These are phyloP conservation scores for Chaetodon auriga DNA, from an alignment of 2,113 vertebrate genomes.

Conservation along the genomic window DNA sequence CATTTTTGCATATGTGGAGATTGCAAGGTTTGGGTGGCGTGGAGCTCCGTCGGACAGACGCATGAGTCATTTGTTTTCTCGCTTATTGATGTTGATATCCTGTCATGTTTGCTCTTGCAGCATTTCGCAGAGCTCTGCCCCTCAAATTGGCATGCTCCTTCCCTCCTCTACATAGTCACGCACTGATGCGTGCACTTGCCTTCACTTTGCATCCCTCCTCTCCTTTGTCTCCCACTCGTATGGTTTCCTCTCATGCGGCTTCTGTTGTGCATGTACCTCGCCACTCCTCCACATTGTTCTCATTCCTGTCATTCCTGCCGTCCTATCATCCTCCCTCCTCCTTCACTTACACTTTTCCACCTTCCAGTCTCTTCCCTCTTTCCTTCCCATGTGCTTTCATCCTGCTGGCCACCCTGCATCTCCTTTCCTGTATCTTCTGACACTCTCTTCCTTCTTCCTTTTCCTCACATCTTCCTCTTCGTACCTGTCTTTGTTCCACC, in stretches of 20 bases:
- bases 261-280: conserved; percentile 14
- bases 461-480: not conserved
- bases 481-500: conserved; percentile 62
- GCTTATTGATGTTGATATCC: conserved; percentile 61
- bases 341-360: conserved; percentile 27
- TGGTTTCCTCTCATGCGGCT: conserved; percentile 14
- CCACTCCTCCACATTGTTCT: conserved; percentile 27
- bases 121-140: conserved; percentile 47
- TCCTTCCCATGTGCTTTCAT: not conserved
- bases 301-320: not conserved
- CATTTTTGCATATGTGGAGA: conserved; percentile 14
- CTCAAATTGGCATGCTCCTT: conserved; percentile 59
- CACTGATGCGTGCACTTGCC: conserved; percentile 57
- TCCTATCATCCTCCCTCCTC: conserved; percentile 22
- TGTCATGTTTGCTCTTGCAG: conserved; percentile 64
- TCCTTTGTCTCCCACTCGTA: conserved; percentile 63
- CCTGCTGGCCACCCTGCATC: not conserved
- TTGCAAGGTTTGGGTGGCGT: conserved; percentile 14
- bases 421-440: not conserved
- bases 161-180: conserved; percentile 50
- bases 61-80: conserved; percentile 55
- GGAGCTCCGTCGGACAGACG: not conserved
- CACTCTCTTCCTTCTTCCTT: not conserved
- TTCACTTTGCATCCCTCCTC: conserved; percentile 57
- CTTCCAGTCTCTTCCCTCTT: conserved; percentile 22